A percentile compares a stretch with the other conserved stretches of the same genome.
Conservation (phyloP, 2,888 invertebrate genomes). For the Athalia cordata region DNA sequence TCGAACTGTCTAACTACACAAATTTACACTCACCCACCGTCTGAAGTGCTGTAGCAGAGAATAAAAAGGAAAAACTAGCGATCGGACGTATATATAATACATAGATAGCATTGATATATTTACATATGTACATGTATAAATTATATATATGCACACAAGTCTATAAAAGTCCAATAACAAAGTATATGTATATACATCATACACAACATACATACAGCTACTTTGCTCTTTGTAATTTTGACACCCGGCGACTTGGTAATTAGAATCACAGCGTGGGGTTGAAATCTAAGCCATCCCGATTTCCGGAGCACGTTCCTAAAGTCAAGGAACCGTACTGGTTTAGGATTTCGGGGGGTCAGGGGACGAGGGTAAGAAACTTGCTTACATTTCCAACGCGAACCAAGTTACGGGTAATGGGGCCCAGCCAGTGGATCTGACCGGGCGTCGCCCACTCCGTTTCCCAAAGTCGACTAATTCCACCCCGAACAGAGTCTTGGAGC, state of each 20-base stretch:
- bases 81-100: slow-evolving; percentile 11
- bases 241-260: not conserved
- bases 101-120: slow-evolving; percentile 20
- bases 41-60: not conserved
- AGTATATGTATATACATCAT: slow-evolving; percentile 21
- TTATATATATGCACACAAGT: not conserved
- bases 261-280: too few species aligned
- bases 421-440: not conserved
- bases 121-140: slow-evolving; percentile 15
- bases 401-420: slow-evolving; percentile 22
- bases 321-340: not conserved
- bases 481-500: slow-evolving; percentile 13
- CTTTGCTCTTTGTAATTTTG: not conserved
- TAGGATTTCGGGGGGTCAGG: not conserved
- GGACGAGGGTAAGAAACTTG: not conserved
- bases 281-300: not conserved
- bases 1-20: slow-evolving; percentile 4
- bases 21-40: not conserved
- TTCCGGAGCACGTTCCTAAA: not conserved
- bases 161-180: slow-evolving; percentile 24
- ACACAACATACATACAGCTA: too few species aligned
- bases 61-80: not conserved
- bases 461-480: slow-evolving; percentile 18
- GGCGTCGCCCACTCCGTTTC: slow-evolving; percentile 3
- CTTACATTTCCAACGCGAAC: slow-evolving; percentile 18